These are phyloP conservation scores for Cecidostiba fungosa DNA, from an alignment of 2,888 invertebrate species.

Conservation along the genomic window DNA sequence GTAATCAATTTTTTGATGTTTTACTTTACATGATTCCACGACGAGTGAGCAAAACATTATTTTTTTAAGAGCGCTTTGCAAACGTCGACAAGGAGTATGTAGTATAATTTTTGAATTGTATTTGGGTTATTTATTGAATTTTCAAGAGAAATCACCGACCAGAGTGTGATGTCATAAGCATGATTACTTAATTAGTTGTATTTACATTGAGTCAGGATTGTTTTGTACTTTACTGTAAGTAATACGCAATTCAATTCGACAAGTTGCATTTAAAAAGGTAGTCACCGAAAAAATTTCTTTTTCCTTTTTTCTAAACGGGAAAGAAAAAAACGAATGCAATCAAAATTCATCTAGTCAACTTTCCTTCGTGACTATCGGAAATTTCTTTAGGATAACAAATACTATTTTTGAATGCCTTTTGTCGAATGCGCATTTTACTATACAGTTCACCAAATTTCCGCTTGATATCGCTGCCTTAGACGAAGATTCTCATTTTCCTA, in stretches of 20 bases:
- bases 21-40: not conserved
- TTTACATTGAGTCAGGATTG: not conserved
- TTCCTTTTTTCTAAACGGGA: not conserved
- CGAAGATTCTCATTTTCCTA: constrained; percentile 23
- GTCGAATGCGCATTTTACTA: constrained; percentile 22
- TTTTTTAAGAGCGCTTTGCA: not conserved
- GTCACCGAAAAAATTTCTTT: not conserved
- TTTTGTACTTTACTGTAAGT: not conserved
- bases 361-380: not conserved
- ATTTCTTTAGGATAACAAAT: not conserved
- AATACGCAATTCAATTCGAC: constrained; percentile 23
- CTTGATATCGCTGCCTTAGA: constrained; percentile 21
- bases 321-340: constrained; percentile 5
- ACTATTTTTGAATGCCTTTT: constrained; percentile 32
- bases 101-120: not conserved
- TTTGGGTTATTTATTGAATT: not conserved
- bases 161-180: not conserved
- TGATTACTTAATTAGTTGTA: not conserved
- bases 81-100: not conserved
- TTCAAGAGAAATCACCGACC: not conserved
- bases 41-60: not conserved
- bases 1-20: not conserved
- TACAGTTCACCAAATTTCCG: not conserved
- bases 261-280: constrained; percentile 49
- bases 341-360: constrained; percentile 38